Percentiles rank a stretch among this genome's conserved stretches.
Evolutionary conservation across 1,140 invertebrate genomes (phyloP).

Genomic region (Zaprionus nigranus): DNA sequence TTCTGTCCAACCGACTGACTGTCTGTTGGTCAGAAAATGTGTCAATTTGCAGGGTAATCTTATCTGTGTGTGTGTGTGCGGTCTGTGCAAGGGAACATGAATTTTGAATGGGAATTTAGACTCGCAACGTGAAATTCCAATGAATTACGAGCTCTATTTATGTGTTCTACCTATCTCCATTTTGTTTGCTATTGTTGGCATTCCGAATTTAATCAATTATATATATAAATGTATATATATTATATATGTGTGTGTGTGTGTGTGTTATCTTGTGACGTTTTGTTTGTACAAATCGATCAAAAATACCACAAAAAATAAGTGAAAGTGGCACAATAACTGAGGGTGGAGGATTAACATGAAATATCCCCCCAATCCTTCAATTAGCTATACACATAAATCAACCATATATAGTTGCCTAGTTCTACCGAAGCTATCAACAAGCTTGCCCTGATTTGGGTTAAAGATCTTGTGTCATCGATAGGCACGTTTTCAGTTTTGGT

Average conservation of each 20-base stretch:
- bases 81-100: conserved; percentile 29
- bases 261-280: conserved; percentile 55
- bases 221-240: conserved; percentile 41
- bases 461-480: conserved; percentile 63
- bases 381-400: conserved; percentile 70
- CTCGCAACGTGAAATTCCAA: conserved; percentile 43
- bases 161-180: too few species aligned
- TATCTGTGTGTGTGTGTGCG: conserved; percentile 79
- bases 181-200: conserved; percentile 19
- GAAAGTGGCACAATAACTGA: conserved; percentile 61
- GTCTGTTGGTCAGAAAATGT: conserved; percentile 48
- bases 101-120: conserved; percentile 24
- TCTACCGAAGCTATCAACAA: conserved; percentile 41
- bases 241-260: conserved; percentile 51
- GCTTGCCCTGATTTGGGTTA: conserved; percentile 62
- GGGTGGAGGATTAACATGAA: conserved; percentile 27
- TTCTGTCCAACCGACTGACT: not conserved
- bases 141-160: conserved; percentile 55
- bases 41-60: conserved; percentile 78
- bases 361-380: conserved; percentile 54
- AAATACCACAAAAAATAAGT: conserved; percentile 19
- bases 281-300: conserved; percentile 79
- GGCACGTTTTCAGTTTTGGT: conserved; percentile 9
- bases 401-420: not conserved
- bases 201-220: conserved; percentile 69